Percentiles rank a stretch among this genome's conserved stretches.
Evolutionary conservation across 2,113 vertebrate species (phyloP).

Genomic region (Mellivora capensis): DNA sequence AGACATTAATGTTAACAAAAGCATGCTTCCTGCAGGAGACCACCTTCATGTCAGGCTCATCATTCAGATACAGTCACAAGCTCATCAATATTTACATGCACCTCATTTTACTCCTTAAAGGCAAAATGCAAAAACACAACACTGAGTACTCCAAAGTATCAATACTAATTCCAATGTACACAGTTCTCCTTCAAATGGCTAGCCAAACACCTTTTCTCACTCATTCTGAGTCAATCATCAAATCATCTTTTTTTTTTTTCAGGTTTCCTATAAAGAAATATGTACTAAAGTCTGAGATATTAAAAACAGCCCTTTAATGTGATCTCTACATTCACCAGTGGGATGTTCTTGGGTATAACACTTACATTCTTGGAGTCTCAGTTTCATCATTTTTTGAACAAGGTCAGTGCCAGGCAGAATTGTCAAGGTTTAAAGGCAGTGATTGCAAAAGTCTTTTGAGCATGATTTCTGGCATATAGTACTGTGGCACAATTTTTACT

Average conservation of each 20-base stretch:
- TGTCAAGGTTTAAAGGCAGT: background rate
- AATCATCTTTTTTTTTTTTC: background rate
- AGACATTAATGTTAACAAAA: background rate
- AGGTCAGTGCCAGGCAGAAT: background rate
- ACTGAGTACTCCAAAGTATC: background rate
- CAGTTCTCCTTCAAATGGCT: background rate
- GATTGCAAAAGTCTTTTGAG: background rate
- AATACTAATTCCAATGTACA: background rate
- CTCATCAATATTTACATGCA: background rate
- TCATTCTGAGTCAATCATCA: conserved; percentile 27
- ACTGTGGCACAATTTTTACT: background rate
- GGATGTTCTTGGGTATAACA: background rate
- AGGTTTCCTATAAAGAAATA: background rate
- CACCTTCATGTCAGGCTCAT: background rate
- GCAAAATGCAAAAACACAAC: background rate
- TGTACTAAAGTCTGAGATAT: background rate
- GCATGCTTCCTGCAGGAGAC: background rate
- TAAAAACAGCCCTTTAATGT: background rate
- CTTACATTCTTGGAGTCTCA: background rate
- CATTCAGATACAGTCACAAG: background rate
- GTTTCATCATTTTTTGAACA: background rate
- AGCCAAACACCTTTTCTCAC: background rate
- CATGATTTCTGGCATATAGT: background rate
- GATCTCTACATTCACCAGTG: background rate
- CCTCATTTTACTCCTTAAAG: background rate